A percentile compares a stretch with the other conserved stretches of the same genome.
Evolutionary conservation across 2,888 invertebrate genomes (phyloP).

Genomic region (Lasioglossum leucozonium): DNA sequence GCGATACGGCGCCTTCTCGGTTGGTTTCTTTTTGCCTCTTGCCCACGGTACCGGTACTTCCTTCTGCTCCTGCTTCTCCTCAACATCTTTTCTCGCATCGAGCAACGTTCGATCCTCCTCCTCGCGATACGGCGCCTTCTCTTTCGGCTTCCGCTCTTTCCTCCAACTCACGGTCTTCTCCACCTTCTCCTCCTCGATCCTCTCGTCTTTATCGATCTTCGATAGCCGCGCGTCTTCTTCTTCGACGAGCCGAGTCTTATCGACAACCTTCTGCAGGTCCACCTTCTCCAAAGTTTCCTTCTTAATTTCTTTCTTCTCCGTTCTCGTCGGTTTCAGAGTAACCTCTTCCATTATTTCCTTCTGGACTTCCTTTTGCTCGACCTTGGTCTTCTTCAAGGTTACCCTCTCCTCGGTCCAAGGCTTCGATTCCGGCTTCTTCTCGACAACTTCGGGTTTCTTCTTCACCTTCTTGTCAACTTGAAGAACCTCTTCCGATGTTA

Average conservation of each 20-base stretch:
- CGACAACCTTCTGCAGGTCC: slow-evolving; percentile 84
- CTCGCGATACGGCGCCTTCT: neutral
- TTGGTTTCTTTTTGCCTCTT: slow-evolving; percentile 64
- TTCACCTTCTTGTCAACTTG: slow-evolving; percentile 58
- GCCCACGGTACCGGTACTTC: slow-evolving; percentile 84
- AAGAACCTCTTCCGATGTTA: slow-evolving; percentile 53
- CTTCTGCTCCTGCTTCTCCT: slow-evolving; percentile 56
- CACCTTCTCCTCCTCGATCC: slow-evolving; percentile 57
- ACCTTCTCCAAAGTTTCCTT: slow-evolving; percentile 85
- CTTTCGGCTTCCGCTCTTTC: slow-evolving; percentile 44
- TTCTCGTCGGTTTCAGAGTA: slow-evolving; percentile 78
- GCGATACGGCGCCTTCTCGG: slow-evolving; percentile 61
- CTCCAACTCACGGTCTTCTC: slow-evolving; percentile 85
- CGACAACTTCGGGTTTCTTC: slow-evolving; percentile 39
- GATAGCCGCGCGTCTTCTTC: slow-evolving; percentile 71
- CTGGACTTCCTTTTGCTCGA: slow-evolving; percentile 71
- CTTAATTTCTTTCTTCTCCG: slow-evolving; percentile 65
- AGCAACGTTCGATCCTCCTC: slow-evolving; percentile 22
- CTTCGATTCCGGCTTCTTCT: slow-evolving; percentile 59
- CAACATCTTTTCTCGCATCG: slow-evolving; percentile 57
- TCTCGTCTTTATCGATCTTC: slow-evolving; percentile 67
- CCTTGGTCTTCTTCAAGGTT: slow-evolving; percentile 76
- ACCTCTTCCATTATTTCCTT: slow-evolving; percentile 77
- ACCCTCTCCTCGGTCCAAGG: slow-evolving; percentile 82
- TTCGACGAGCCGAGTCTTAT: slow-evolving; percentile 64